Evolutionary conservation across 2,797 vertebrate species (phyloP).

Genomic region (Oryzias dopingdopingensis): DNA sequence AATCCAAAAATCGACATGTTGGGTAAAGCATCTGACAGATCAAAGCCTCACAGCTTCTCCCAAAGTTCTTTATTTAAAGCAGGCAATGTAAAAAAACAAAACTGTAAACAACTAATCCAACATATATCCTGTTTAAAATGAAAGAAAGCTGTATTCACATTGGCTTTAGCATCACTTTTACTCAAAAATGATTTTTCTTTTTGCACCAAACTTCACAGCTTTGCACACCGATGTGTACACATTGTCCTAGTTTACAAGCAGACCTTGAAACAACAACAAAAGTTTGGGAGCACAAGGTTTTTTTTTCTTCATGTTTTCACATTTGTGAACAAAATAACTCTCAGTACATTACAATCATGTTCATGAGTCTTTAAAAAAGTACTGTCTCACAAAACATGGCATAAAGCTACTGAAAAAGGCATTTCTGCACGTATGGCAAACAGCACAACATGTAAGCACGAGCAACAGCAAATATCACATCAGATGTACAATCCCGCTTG

Average conservation of each 20-base stretch:
- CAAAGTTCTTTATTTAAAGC: too few relatives aligned
- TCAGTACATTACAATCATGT: constrained; percentile 27
- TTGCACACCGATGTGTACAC: constrained; percentile 7
- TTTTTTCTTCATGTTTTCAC: too few relatives aligned
- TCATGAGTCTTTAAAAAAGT: constrained; percentile 34
- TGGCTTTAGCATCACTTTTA: not conserved
- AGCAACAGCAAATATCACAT: constrained; percentile 32
- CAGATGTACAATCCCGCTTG: constrained; percentile 47
- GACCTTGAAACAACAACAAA: constrained; percentile 13
- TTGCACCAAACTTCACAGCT: not conserved
- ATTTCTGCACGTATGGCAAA: constrained; percentile 39
- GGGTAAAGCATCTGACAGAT: too few relatives aligned
- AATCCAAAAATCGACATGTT: too few relatives aligned
- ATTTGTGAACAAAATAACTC: too few relatives aligned
- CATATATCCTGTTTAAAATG: not conserved
- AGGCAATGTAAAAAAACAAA: not conserved
- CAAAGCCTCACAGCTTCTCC: not conserved
- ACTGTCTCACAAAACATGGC: constrained; percentile 39
- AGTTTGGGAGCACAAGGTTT: too few relatives aligned
- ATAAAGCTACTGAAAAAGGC: constrained; percentile 46
- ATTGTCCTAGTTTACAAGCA: constrained; percentile 18
- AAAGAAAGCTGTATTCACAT: not conserved
- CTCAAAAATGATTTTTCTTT: not conserved
- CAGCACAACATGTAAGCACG: constrained; percentile 42
- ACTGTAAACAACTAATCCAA: not conserved